Evolutionary conservation across 2,888 invertebrate species (phyloP), one percentile per base, ranked within the genome.

Genomic region (Drosophila fungiperda): DNA sequence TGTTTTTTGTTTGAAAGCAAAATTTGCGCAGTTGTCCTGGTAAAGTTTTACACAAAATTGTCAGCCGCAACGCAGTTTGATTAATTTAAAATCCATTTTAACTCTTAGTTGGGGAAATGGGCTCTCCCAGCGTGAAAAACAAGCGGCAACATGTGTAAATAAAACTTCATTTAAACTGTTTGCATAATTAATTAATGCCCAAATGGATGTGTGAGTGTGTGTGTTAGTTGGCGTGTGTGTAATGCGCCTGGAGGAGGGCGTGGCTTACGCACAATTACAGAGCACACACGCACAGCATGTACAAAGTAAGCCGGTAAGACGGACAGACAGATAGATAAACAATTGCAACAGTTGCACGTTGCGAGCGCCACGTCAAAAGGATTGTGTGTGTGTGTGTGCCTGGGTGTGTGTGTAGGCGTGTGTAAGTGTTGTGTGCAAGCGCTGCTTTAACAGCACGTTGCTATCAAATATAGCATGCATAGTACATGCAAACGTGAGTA

Each of bases 121-220:
- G 32, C 15, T 8, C 36, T 57, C 45, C n/a, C 40, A 55, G 58
- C 42, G 64, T 42, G 57, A 70, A 66, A 64, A 78, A 67, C 75
- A 72, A 59, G 50, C 78, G 69, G 82, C 71, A 87, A 76, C 87
- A 84, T 85, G 85, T 84, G 86, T 86, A 86, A 88, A 88, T 86
- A 83, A 86, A 80, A 88, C 87, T 86, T 79, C 68, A 82, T 79
- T 88, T 88, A 88, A 86, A 80, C 81, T 78, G 87, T 87, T 88
- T 88, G 84, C 89, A 88, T 87, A 87, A 87, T 87, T 87, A 88
- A 87, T 88, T 84, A 87, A 80, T 81, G 87, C 73, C 78, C 77
- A 73, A 81, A 69, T 80, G 76, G 68, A 68, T 63, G 59, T n/a
- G n/a, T 12, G 11, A 54, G 17, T 36, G 17, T 54, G 17, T 36